These are phyloP conservation scores for Nesogale talazaci DNA, from an alignment of 2,113 vertebrate genomes.

Conservation along the genomic window DNA sequence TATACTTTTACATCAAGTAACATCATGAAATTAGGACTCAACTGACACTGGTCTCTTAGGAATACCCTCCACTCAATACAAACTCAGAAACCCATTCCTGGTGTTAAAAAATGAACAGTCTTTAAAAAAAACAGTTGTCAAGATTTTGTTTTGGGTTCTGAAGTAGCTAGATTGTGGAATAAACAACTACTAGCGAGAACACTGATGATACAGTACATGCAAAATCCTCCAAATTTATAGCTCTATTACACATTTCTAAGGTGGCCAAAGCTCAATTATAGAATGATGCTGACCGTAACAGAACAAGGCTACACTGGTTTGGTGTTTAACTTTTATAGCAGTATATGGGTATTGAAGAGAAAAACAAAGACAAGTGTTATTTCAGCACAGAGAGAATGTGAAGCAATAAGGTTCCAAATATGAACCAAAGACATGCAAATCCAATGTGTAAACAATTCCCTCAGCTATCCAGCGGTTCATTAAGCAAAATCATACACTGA, in stretches of 20 bases:
- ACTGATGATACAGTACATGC: neutral
- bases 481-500: neutral
- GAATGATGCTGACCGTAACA: neutral
- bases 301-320: neutral
- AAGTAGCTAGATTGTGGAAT: neutral
- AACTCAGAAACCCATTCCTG: neutral
- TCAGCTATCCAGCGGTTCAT: neutral
- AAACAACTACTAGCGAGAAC: conserved; percentile 25
- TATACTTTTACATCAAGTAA: conserved; percentile 2
- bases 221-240: conserved; percentile 35
- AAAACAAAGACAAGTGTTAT: conserved; percentile 38
- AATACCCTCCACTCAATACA: neutral
- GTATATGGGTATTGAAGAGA: neutral
- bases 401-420: neutral
- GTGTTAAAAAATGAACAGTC: neutral
- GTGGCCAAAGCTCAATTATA: conserved; percentile 29
- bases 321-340: conserved; percentile 31
- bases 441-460: neutral
- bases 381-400: conserved; percentile 18
- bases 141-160: conserved; percentile 37
- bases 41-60: neutral
- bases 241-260: neutral
- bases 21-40: neutral
- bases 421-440: conserved; percentile 3
- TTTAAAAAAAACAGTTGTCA: too few species aligned